These are phyloP conservation scores for Chrysolina oricalcia DNA, from an alignment of 2,888 invertebrate species.

Conservation along the genomic window DNA sequence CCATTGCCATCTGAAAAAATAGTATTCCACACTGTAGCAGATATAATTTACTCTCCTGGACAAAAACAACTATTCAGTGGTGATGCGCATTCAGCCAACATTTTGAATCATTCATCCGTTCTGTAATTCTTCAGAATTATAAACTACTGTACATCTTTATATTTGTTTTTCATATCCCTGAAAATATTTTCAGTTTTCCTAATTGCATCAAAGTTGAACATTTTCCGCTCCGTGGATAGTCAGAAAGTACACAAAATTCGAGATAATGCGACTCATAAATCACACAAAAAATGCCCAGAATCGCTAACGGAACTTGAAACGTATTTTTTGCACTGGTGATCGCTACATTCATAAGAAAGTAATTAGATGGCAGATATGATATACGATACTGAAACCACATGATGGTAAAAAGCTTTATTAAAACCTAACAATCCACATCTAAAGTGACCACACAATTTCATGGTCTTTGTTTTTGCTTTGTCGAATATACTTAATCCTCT, in stretches of 20 bases:
- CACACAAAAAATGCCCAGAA: conserved; percentile 5
- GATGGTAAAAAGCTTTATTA: conserved; percentile 19
- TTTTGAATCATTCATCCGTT: not conserved
- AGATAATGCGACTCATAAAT: conserved; percentile 19
- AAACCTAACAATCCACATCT: not conserved
- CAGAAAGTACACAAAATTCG: conserved; percentile 9
- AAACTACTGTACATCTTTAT: not conserved
- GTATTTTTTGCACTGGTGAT: conserved; percentile 12
- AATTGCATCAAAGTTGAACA: conserved; percentile 13
- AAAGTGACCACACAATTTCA: not conserved
- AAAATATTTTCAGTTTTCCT: not conserved
- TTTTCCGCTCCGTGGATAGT: conserved; percentile 12
- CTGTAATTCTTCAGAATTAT: not conserved
- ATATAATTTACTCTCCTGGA: too few species aligned
- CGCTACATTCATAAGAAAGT: conserved; percentile 21
- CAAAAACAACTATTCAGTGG: too few species aligned
- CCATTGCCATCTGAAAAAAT: too few species aligned
- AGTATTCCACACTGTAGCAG: too few species aligned
- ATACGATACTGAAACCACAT: conserved; percentile 17
- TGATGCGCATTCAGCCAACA: not conserved
- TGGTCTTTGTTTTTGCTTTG: not conserved
- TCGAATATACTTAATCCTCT: too few species aligned
- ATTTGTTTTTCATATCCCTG: not conserved
- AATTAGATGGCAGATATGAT: conserved; percentile 20
- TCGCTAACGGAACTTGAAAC: conserved; percentile 12